Evolutionary conservation across 2,797 vertebrate species (phyloP).

Genomic region (Semotilus atromaculatus): DNA sequence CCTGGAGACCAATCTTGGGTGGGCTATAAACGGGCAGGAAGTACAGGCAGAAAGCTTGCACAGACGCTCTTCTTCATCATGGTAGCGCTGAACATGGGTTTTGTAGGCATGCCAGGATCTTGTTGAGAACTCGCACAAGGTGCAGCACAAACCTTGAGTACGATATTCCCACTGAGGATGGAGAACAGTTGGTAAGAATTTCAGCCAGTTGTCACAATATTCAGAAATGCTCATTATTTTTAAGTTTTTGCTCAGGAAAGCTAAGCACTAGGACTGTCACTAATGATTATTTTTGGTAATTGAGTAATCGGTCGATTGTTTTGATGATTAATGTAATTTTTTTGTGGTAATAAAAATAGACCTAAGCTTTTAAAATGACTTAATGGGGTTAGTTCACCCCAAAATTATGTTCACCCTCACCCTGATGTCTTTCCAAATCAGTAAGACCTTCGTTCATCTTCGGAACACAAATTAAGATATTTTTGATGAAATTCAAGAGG

Average conservation of each 20-base stretch:
- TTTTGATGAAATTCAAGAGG: too few species aligned
- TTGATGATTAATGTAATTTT: too few species aligned
- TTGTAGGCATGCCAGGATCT: conserved; percentile 87
- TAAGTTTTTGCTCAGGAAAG: neutral
- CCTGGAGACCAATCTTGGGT: conserved; percentile 84
- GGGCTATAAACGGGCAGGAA: conserved; percentile 87
- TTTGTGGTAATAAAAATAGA: too few species aligned
- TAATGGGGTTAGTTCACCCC: too few species aligned
- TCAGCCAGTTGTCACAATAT: neutral
- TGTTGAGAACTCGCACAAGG: conserved; percentile 91
- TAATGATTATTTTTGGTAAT: too few species aligned
- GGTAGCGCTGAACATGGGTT: conserved; percentile 88
- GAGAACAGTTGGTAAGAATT: conserved; percentile 13
- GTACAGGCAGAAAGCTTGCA: conserved; percentile 88
- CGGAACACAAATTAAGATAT: too few species aligned
- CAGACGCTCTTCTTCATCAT: conserved; percentile 85
- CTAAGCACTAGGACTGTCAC: neutral
- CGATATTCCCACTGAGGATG: conserved; percentile 87
- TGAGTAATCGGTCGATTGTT: too few species aligned
- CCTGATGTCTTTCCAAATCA: too few species aligned
- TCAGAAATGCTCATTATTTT: neutral
- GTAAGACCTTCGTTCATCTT: too few species aligned
- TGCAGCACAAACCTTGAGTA: conserved; percentile 89
- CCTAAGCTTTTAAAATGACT: too few species aligned
- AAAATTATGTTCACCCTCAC: too few species aligned